These are phyloP conservation scores for Philereme transversata DNA, from an alignment of 2,888 invertebrate genomes.

Conservation along the genomic window DNA sequence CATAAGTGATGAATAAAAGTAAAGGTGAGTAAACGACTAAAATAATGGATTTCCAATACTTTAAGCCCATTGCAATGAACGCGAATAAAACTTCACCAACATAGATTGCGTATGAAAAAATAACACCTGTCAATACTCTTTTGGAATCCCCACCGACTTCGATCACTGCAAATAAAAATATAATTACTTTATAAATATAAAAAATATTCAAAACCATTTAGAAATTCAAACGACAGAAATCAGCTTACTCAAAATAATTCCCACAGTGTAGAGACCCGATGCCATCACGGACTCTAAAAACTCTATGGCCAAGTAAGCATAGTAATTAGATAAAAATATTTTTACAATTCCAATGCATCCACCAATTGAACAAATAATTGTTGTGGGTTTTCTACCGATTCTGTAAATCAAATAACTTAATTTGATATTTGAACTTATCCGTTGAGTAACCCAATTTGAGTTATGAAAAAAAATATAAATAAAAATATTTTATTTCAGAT, in stretches of 20 bases:
- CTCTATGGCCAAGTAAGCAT: constrained; percentile 59
- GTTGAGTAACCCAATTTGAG: too few species aligned
- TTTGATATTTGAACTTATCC: too few species aligned
- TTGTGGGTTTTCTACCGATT: constrained; percentile 66
- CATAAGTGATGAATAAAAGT: constrained; percentile 55
- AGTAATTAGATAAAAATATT: constrained; percentile 60
- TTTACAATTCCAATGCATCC: constrained; percentile 63
- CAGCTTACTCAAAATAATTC: constrained; percentile 64
- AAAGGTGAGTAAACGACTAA: constrained; percentile 60
- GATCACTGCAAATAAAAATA: constrained; percentile 58
- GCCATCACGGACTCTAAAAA: constrained; percentile 66
- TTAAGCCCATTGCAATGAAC: constrained; percentile 60
- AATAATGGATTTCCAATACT: constrained; percentile 66
- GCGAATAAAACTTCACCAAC: constrained; percentile 67
- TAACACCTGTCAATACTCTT: constrained; percentile 63
- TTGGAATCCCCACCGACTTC: constrained; percentile 70
- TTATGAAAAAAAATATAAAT: too few species aligned
- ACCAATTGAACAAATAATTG: constrained; percentile 63
- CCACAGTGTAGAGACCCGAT: constrained; percentile 69
- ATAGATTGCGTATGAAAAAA: constrained; percentile 67
- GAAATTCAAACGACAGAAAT: neutral
- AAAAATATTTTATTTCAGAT: too few species aligned
- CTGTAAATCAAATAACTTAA: constrained; percentile 47
- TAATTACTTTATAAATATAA: too few species aligned
- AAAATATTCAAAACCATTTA: too few species aligned